phyloP scores from a whole-genome alignment of 1,140 invertebrate species.

The Oscheius sp. region DNA sequence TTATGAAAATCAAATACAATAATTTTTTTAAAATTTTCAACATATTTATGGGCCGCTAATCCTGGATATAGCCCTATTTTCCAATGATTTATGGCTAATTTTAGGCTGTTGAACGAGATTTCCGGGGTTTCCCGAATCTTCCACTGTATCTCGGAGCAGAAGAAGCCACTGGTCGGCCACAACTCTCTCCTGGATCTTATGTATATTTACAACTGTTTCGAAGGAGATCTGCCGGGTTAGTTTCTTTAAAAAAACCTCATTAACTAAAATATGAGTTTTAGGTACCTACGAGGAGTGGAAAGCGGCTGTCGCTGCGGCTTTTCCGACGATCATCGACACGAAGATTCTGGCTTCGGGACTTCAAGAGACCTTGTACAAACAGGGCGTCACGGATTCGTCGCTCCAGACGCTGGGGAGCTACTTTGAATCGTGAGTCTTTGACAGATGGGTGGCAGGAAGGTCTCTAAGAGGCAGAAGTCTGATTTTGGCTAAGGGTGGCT shows the following conservation, averaged over 20 bases:
- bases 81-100: too few relatives aligned
- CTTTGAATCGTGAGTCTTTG: background rate
- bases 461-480: too few relatives aligned
- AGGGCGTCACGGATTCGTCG: background rate
- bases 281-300: background rate
- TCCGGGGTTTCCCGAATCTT: background rate
- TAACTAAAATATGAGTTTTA: background rate
- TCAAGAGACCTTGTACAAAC: background rate
- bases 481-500: too few relatives aligned
- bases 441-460: too few relatives aligned
- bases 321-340: background rate
- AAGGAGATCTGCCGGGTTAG: background rate
- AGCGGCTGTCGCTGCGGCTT: background rate
- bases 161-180: background rate
- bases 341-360: background rate
- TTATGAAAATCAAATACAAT: too few relatives aligned
- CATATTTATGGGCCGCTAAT: too few relatives aligned
- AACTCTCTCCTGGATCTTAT: background rate
- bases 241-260: too few relatives aligned
- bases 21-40: too few relatives aligned
- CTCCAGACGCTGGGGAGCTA: background rate
- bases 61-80: too few relatives aligned
- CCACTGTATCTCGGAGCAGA: background rate
- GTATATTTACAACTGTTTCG: conserved; percentile 1
- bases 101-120: background rate